Evolutionary conservation across 2,797 vertebrate species (phyloP), one percentile per base, ranked within the genome.

Genomic region (Leucoraja ocellata): DNA sequence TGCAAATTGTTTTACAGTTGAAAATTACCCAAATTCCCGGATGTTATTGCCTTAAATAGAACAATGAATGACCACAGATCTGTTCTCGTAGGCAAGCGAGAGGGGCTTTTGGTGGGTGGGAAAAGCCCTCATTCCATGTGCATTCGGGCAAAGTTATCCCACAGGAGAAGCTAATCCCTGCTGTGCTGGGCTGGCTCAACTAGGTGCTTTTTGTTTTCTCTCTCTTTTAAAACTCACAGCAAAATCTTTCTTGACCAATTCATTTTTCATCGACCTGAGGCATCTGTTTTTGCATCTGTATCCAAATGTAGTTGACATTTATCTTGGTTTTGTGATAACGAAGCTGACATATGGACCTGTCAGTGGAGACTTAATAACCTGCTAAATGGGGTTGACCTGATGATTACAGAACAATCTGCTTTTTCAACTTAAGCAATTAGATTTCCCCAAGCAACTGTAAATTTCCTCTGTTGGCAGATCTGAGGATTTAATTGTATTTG

Each of bases 211-310:
- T 18, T 88, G 68, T 79, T 32, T 18, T 73, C 65, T 18, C 71
- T 25, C 16, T 74, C 71, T 74, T 74, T 88, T 88, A 9, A 68
- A 88, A 6, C 16, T 6, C 32, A 1, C n/a, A 88, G 61, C 65
- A 68, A 18, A 86, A 21, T 65, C 61, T 88, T 63, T 88, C 84
- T 88, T 65, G n/a, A n/a, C 2, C 1, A 36, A 23, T 68, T 68
- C 6, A 65, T 36, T 32, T 36, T 32, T 32, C 21, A 36, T 2
- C 68, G 63, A 88, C 32, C 65, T 36, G 54, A 36, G 21, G 68
- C 84, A 88, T 68, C n/a, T 88, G 84, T 32, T 68, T n/a, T 88
- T 68, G 84, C 84, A 68, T 36, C 61, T 88, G 84, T 68, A 65
- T 88, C 84, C 18, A 36, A 88, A 63, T 36, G 63, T 32, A 88